Base-by-base conservation (phyloP, 2,113 vertebrate species). In the Anas platyrhynchos region DNA sequence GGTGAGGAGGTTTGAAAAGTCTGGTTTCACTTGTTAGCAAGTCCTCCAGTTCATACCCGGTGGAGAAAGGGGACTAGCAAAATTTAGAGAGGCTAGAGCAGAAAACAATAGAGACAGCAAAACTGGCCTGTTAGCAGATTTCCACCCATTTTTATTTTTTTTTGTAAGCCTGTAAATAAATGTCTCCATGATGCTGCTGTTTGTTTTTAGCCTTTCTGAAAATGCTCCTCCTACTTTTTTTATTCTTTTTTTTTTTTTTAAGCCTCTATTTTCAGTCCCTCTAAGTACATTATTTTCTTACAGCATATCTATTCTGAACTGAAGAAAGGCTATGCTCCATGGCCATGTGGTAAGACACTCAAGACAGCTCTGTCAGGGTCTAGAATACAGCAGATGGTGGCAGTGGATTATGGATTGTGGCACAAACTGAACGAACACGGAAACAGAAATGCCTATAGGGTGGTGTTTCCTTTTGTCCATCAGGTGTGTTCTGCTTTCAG, bases 1-100 rank as follows among this genome's bases (percentile, higher is more conserved):
- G 87, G 84, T 95, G 63, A 88, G 48, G 27, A 89, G 26, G 55
- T 72, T 59, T 75, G 75, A 88, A 92, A 89, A 77, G 13, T 74
- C 86, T 82, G 63, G 84, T 92, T 91, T 94, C 77, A 50, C 71
- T 94, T 93, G 41, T 91, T 96, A 90, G 32, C 80, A 90, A 82
- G n/a, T 93, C 65, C 31, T 94, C 63, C 54, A 67, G 29, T 76
- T 83, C 62, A 79, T 67, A 46, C 2, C 11, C 66, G 79, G 43
- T 71, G 31, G 55, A 94, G 52, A 84, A 76, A 79, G 71, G 8
- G 27, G 66, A 75, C 56, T 31, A 72, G 54, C 10, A 88, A 74
- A 78, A 87, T 71, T 82, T 77, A 90, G 73, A 38, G 89, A 0
- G 0, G 27, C 61, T 74, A 67, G 11, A 75, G 27, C 32, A 89